A percentile compares a stretch with the other conserved stretches of the same genome.
Evolutionary conservation across 53 echinoderm and acorn worm species (phyloP).

Genomic region (Zoroaster sp.): DNA sequence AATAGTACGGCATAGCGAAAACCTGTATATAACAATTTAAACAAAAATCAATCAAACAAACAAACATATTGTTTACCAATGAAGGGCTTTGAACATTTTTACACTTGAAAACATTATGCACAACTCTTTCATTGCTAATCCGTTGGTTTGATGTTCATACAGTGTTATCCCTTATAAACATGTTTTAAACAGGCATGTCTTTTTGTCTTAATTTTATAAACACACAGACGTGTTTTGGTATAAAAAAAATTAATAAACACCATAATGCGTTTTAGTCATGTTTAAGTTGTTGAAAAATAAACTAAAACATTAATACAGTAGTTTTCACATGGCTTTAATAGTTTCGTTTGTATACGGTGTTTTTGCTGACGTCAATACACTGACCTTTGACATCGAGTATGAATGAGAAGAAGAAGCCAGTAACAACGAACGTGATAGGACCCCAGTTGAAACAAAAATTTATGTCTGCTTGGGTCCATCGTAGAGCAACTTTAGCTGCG

Average conservation of each 20-base stretch:
- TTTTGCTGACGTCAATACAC: too few relatives aligned
- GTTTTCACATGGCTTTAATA: too few relatives aligned
- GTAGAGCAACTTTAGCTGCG: conserved; percentile 65
- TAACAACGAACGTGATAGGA: conserved; percentile 64
- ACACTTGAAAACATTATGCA: not conserved
- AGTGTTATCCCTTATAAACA: too few relatives aligned
- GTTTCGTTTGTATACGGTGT: too few relatives aligned
- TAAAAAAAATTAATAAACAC: too few relatives aligned
- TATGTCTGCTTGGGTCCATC: conserved; percentile 73
- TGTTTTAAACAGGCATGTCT: too few relatives aligned
- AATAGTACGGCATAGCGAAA: conserved; percentile 44
- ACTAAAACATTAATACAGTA: too few relatives aligned
- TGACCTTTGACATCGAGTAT: conserved; percentile 83
- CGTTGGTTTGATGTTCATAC: not conserved
- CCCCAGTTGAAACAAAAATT: conserved; percentile 90
- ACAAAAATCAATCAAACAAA: not conserved
- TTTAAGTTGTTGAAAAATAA: too few relatives aligned
- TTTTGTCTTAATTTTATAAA: too few relatives aligned
- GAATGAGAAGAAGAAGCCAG: conserved; percentile 87
- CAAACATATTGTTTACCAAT: not conserved
- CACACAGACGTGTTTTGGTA: too few relatives aligned
- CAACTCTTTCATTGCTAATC: not conserved
- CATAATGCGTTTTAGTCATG: too few relatives aligned
- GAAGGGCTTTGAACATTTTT: not conserved
- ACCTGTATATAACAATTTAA: conserved; percentile 37